These are phyloP conservation scores for Dendrolimus pini DNA, from an alignment of 2,888 invertebrate genomes.

Conservation along the genomic window DNA sequence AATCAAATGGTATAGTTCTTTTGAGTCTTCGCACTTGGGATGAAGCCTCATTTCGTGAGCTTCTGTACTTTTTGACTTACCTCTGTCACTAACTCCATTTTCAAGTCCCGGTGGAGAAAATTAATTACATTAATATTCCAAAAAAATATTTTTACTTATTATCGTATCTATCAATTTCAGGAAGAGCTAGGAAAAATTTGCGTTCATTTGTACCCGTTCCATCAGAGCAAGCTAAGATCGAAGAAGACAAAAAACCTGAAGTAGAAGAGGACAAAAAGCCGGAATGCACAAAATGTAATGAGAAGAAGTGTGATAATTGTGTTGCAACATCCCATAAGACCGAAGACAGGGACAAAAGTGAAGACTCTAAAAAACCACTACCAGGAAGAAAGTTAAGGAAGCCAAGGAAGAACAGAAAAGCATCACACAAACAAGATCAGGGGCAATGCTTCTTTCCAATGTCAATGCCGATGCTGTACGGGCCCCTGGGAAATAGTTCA, in stretches of 20 bases:
- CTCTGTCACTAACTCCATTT: no score
- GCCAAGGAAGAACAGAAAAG: constrained; percentile 62
- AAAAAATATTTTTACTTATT: neutral
- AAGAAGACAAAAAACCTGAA: constrained; percentile 50
- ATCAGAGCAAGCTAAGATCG: constrained; percentile 40
- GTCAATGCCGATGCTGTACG: constrained; percentile 92
- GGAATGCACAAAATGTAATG: constrained; percentile 50
- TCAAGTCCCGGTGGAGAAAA: no score
- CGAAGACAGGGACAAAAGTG: constrained; percentile 45
- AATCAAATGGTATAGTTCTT: no score
- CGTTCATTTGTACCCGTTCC: constrained; percentile 65
- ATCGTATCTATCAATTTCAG: constrained; percentile 36
- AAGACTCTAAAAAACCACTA: constrained; percentile 44
- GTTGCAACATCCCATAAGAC: constrained; percentile 17
- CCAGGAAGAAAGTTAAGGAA: constrained; percentile 41
- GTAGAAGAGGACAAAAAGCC: constrained; percentile 41
- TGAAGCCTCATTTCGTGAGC: no score
- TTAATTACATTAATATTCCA: no score
- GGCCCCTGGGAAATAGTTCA: constrained; percentile 81
- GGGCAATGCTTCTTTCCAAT: constrained; percentile 83
- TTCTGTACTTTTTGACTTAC: no score
- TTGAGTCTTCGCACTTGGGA: no score
- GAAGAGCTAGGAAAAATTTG: constrained; percentile 60
- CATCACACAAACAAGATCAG: constrained; percentile 50
- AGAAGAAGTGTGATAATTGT: constrained; percentile 51